Evolutionary conservation across 2,797 vertebrate species (phyloP).

Genomic region (Cirrhinus molitorella): DNA sequence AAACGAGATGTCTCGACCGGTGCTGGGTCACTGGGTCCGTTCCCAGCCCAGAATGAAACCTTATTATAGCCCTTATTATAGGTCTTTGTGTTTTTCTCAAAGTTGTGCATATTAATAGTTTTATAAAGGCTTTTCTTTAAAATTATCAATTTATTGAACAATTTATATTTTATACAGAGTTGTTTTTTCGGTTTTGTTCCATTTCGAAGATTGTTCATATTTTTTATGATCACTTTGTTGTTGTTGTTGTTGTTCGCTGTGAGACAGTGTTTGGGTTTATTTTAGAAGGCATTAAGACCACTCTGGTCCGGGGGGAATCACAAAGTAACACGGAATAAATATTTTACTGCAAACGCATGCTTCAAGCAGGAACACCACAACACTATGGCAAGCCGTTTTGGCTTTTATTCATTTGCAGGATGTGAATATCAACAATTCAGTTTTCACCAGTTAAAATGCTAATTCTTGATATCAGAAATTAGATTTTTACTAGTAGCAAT

Average conservation of each 20-base stretch:
- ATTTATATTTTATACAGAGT: constrained; percentile 56
- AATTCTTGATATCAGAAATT: too few relatives aligned
- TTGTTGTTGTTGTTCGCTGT: background rate
- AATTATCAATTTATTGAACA: constrained; percentile 37
- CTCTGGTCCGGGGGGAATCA: constrained; percentile 58
- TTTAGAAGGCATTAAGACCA: constrained; percentile 66
- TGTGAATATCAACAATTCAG: too few relatives aligned
- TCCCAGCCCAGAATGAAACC: constrained; percentile 28
- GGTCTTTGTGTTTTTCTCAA: constrained; percentile 5
- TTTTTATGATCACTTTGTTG: constrained; percentile 35
- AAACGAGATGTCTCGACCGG: constrained; percentile 12
- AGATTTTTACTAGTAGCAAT: too few relatives aligned
- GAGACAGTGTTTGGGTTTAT: constrained; percentile 58
- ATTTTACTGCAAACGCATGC: constrained; percentile 66
- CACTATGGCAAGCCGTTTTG: too few relatives aligned
- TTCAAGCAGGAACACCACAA: constrained; percentile 55
- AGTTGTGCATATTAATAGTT: constrained; percentile 51
- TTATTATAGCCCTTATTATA: constrained; percentile 14
- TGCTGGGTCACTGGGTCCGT: constrained; percentile 31
- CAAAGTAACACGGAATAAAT: constrained; percentile 66
- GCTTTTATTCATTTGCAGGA: too few relatives aligned
- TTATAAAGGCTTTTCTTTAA: constrained; percentile 41
- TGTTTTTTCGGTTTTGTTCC: constrained; percentile 56
- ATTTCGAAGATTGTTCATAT: constrained; percentile 35
- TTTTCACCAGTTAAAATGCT: too few relatives aligned